These are phyloP conservation scores for Bovichtus diacanthus DNA, from an alignment of 2,797 vertebrate genomes.

Conservation along the genomic window DNA sequence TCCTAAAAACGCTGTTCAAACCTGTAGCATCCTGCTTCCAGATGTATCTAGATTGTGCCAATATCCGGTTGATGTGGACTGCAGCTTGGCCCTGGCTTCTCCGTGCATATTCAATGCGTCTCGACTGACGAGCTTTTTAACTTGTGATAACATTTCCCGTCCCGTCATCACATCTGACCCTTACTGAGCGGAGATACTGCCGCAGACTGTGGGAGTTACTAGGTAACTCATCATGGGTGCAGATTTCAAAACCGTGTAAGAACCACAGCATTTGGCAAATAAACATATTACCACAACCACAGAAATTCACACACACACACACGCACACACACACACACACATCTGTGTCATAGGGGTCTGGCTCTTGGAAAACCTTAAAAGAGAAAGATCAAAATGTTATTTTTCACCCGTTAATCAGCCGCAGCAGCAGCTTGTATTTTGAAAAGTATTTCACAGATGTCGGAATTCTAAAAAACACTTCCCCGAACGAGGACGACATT, in stretches of 20 bases:
- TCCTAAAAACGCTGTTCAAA: not conserved
- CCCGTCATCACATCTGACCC: not conserved
- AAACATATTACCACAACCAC: too few species aligned
- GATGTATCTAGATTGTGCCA: conserved; percentile 1
- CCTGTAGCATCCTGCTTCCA: conserved; percentile 34
- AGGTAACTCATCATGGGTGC: not conserved
- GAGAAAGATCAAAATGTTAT: too few species aligned
- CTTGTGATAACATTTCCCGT: conserved; percentile 5
- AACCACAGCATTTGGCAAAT: too few species aligned
- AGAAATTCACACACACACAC: too few species aligned
- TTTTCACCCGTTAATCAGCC: too few species aligned
- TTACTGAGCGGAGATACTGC: not conserved
- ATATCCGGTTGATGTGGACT: not conserved
- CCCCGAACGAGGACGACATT: too few species aligned
- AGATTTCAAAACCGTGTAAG: not conserved
- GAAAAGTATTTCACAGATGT: too few species aligned
- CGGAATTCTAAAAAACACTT: too few species aligned
- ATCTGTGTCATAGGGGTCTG: too few species aligned
- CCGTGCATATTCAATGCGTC: not conserved
- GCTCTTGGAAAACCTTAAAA: too few species aligned
- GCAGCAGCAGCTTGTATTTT: too few species aligned
- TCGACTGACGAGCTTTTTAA: not conserved
- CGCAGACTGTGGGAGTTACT: not conserved
- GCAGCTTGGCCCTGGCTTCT: not conserved
- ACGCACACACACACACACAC: too few species aligned